A percentile compares a stretch with the other conserved stretches of the same genome.
phyloP scores from a whole-genome alignment of 2,113 vertebrate species.

The Copsychus sechellarum region DNA sequence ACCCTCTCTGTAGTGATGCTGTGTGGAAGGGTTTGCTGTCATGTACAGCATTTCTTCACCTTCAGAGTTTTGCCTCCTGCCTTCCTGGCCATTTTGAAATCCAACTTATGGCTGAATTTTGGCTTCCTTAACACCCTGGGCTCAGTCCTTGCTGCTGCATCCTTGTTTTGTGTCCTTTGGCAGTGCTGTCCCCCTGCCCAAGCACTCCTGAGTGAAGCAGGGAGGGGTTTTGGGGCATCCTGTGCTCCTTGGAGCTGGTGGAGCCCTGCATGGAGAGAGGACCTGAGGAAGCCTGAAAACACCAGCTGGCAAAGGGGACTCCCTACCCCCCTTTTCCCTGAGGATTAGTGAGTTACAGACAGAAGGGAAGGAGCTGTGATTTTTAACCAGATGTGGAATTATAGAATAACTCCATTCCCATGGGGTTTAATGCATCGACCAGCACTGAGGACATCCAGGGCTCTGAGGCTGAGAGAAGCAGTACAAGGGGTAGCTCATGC shows the following conservation, averaged over 20 bases:
- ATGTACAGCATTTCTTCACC: rapidly evolving
- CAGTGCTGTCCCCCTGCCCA: background rate
- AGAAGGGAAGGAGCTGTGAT: background rate
- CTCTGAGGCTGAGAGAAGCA: background rate
- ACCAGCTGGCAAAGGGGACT: background rate
- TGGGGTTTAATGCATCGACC: background rate
- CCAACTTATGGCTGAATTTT: background rate
- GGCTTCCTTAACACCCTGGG: background rate
- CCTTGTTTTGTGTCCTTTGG: background rate
- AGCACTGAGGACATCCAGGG: background rate
- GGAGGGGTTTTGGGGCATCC: background rate
- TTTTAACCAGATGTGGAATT: background rate
- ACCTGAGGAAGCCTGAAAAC: background rate
- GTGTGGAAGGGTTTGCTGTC: background rate
- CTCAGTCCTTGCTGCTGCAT: background rate
- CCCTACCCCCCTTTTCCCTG: background rate
- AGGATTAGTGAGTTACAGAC: background rate
- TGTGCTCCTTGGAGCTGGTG: background rate
- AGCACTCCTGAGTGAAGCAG: background rate
- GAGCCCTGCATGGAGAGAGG: background rate
- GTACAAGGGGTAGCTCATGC: rapidly evolving
- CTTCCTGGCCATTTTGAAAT: background rate
- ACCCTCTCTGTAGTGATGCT: background rate
- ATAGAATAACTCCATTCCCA: rapidly evolving
- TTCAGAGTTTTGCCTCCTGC: background rate